Evolutionary conservation across 2,888 invertebrate genomes (phyloP).

Genomic region (Notodonta ziczac): DNA sequence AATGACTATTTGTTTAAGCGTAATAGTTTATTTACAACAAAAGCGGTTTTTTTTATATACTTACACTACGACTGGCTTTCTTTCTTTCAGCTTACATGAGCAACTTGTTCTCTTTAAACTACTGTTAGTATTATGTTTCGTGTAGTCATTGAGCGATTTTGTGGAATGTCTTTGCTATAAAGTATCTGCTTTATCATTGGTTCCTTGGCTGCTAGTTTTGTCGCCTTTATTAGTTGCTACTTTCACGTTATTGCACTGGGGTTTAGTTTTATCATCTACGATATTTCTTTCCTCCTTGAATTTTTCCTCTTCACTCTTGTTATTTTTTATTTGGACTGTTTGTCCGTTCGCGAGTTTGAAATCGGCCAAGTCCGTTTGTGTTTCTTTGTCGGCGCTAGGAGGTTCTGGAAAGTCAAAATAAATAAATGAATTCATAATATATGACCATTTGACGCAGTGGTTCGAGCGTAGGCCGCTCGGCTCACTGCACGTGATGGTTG

Average conservation of each 20-base stretch:
- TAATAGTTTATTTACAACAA: conserved; percentile 29
- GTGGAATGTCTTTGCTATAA: conserved; percentile 78
- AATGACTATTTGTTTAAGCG: conserved; percentile 12
- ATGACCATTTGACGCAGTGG: too few relatives aligned
- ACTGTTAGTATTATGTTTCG: conserved; percentile 53
- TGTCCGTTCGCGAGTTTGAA: conserved; percentile 69
- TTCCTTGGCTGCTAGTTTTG: conserved; percentile 31
- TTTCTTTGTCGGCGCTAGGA: conserved; percentile 63
- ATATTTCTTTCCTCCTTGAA: conserved; percentile 33
- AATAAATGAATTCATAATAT: background rate
- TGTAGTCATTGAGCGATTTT: conserved; percentile 63
- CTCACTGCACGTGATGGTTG: too few relatives aligned
- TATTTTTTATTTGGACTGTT: conserved; percentile 44
- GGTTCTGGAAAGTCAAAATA: conserved; percentile 52
- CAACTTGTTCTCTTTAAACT: conserved; percentile 71
- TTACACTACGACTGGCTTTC: conserved; percentile 74
- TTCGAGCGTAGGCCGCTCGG: too few relatives aligned
- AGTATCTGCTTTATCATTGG: conserved; percentile 58
- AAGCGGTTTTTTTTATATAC: conserved; percentile 20
- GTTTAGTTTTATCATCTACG: conserved; percentile 30
- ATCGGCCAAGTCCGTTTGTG: conserved; percentile 70
- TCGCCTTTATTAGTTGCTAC: conserved; percentile 18
- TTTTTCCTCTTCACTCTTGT: conserved; percentile 39
- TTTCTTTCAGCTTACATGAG: conserved; percentile 70
- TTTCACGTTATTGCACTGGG: conserved; percentile 47